These are phyloP conservation scores for Platygyra sinensis DNA, from an alignment of 64 coral and sea anemone species.

Conservation along the genomic window DNA sequence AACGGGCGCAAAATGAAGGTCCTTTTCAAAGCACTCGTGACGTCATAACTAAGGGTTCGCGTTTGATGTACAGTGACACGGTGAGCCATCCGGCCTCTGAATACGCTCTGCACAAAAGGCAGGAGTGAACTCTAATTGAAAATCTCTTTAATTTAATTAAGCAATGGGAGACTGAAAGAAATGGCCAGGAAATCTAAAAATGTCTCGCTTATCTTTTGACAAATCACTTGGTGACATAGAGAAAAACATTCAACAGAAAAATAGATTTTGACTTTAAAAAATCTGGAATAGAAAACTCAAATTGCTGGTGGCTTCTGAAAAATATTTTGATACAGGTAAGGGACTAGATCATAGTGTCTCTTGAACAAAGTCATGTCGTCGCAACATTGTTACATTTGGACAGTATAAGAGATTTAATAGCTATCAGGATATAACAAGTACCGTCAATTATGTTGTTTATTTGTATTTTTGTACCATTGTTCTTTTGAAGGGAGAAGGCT, in stretches of 20 bases:
- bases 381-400: conserved; percentile 9
- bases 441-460: neutral
- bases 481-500: neutral
- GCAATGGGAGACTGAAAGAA: neutral
- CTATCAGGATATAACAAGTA: neutral
- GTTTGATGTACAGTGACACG: neutral
- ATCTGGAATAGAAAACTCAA: too few relatives aligned
- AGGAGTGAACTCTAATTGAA: conserved; percentile 24
- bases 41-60: neutral
- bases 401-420: neutral
- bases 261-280: neutral
- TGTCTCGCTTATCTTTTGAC: neutral
- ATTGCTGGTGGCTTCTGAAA: too few relatives aligned
- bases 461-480: neutral
- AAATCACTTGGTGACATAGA: neutral
- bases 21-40: conserved; percentile 1
- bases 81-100: conserved; percentile 5
- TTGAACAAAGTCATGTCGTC: too few relatives aligned
- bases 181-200: conserved; percentile 5
- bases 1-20: neutral
- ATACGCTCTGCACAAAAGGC: neutral
- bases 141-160: conserved; percentile 25
- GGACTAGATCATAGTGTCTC: too few relatives aligned
- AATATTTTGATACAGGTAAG: too few relatives aligned
- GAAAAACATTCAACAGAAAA: neutral